phyloP scores from a whole-genome alignment of 2,888 invertebrate species.

The Melieria omissa region DNA sequence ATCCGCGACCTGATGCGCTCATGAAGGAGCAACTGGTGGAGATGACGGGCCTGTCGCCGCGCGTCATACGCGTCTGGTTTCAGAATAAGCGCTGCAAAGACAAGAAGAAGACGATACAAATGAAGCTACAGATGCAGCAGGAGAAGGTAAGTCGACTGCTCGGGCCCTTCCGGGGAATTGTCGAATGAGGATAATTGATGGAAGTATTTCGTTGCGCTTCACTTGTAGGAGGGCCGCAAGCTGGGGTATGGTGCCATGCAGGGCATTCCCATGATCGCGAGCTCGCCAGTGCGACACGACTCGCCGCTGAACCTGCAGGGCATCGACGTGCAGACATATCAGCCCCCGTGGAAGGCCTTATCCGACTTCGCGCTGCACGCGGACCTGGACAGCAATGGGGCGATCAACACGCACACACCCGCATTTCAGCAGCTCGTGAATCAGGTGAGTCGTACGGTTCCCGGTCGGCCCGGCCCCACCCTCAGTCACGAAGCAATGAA shows the following conservation, averaged over 20 bases:
- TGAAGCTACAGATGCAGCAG: conserved; percentile 98
- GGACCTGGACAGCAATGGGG: conserved; percentile 79
- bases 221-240: conserved; percentile 77
- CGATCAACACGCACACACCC: conserved; percentile 87
- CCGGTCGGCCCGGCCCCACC: too few species aligned
- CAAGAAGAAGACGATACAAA: conserved; percentile 95
- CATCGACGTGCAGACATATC: conserved; percentile 89
- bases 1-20: conserved; percentile 97
- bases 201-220: conserved; percentile 25
- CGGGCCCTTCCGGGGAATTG: not conserved
- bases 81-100: conserved; percentile 98
- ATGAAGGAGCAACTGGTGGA: conserved; percentile 99
- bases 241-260: conserved; percentile 95
- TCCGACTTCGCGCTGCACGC: conserved; percentile 96
- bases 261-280: conserved; percentile 97
- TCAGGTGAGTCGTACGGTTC: conserved; percentile 73
- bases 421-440: conserved; percentile 97
- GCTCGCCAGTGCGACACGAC: conserved; percentile 91
- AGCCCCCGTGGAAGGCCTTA: conserved; percentile 97
- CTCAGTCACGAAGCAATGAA: too few species aligned
- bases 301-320: conserved; percentile 87
- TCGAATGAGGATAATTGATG: conserved; percentile 17
- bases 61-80: conserved; percentile 99
- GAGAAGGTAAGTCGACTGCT: conserved; percentile 81
- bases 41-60: conserved; percentile 96